These are phyloP conservation scores for Scolopax rusticola DNA, from an alignment of 2,797 vertebrate genomes.

Conservation along the genomic window DNA sequence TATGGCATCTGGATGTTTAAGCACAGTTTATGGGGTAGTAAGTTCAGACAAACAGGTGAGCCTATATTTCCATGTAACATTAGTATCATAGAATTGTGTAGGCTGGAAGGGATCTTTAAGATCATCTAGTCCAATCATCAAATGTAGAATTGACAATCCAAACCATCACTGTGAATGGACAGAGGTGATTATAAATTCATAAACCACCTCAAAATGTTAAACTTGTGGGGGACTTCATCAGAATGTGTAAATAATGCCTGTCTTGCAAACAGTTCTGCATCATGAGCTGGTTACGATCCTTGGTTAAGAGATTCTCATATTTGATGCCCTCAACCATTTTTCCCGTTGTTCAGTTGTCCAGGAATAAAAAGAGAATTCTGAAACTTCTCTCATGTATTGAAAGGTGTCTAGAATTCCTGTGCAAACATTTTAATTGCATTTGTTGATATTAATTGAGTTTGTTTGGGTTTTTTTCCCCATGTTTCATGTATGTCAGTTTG, in stretches of 20 bases:
- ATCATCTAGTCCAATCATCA: too few relatives aligned
- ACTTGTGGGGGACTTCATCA: neutral
- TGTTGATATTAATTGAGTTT: neutral
- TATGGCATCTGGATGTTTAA: neutral
- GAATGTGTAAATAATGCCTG: conserved; percentile 30
- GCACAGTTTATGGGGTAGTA: neutral
- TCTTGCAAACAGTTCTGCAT: neutral
- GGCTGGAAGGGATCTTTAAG: too few relatives aligned
- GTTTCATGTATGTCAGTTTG: neutral
- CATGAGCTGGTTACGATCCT: neutral
- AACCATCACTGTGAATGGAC: neutral
- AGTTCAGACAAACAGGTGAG: too few relatives aligned
- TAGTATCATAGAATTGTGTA: too few relatives aligned
- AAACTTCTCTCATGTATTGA: neutral
- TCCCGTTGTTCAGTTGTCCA: neutral
- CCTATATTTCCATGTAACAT: too few relatives aligned
- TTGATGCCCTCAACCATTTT: neutral
- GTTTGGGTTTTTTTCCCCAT: neutral
- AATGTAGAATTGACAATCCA: too few relatives aligned
- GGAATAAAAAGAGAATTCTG: neutral
- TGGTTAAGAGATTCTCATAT: neutral
- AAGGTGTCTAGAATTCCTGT: neutral
- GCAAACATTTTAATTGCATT: neutral
- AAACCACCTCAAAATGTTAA: neutral
- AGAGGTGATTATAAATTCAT: conserved; percentile 2